A percentile compares a stretch with the other conserved stretches of the same genome.
These are phyloP conservation scores for Sebastes vulpes DNA, from an alignment of 2,797 vertebrate genomes.

Conservation along the genomic window DNA sequence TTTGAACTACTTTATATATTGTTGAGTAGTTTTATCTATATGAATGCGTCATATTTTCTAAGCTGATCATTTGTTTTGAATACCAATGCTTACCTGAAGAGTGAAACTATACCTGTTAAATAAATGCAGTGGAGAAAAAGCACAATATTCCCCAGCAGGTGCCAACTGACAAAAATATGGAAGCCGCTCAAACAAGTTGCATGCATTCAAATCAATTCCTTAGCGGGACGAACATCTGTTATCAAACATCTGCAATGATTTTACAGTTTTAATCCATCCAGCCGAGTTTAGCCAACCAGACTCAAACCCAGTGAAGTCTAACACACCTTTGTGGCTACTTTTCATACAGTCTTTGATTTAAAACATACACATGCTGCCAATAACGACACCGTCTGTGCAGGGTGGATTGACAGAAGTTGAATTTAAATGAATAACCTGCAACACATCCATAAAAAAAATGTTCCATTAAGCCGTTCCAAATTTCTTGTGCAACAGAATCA, in stretches of 20 bases:
- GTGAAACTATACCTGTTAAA: background rate
- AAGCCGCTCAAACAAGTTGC: background rate
- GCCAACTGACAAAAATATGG: background rate
- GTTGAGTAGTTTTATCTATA: background rate
- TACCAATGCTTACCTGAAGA: background rate
- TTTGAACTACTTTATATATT: background rate
- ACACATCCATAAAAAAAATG: background rate
- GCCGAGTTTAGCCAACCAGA: background rate
- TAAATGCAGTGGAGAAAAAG: background rate
- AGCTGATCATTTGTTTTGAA: background rate
- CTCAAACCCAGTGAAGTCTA: background rate
- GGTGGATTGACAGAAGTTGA: background rate
- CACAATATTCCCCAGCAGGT: background rate
- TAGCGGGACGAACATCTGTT: background rate
- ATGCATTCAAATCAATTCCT: background rate
- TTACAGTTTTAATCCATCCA: background rate
- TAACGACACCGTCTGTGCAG: background rate
- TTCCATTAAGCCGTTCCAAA: background rate
- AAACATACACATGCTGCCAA: background rate
- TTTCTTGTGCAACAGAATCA: background rate
- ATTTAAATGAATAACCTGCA: slow-evolving; percentile 7
- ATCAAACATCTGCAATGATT: slow-evolving; percentile 7
- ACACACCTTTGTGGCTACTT: background rate
- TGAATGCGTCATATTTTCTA: background rate
- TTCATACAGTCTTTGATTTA: background rate